Base-by-base conservation (phyloP, 1,140 invertebrate genomes). In the Leptopilina clavipes region DNA sequence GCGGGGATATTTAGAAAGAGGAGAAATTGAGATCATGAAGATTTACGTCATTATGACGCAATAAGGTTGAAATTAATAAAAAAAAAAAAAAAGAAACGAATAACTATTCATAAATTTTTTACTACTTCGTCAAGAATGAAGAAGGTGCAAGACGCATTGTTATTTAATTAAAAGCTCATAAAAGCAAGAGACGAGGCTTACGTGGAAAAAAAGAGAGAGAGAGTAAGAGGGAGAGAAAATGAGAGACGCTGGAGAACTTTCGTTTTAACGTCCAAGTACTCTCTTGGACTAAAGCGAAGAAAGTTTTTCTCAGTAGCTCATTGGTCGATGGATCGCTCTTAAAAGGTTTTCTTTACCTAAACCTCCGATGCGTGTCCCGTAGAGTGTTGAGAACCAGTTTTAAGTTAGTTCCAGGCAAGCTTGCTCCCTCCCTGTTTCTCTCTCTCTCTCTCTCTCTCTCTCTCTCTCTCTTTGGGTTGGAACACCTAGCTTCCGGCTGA, bases 291-390 rank as follows among this genome's bases (percentile, higher is more conserved):
- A 54, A 65, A 54, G 65, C 73, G 54, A 72, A 73, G 25, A 31
- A 81, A 81, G 70, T 81, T 79, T 81, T 79, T 75, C 73, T 25
- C 65, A 71, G 44, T 71, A 76, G 70, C 52, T 76, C 77, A 81
- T 76, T 79, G 80, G 70, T 77, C 31, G 70, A 45, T 70, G 73
- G 77, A 77, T 77, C 75, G 72, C 76, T 81, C 74, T 76, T 79
- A 76, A 77, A 76, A 79, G 56, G 70, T 74, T 79, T 43, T 43
- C 70, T 76, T 70, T 40, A 45, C 59, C 14, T 31, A 65, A 65
- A 65, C 59, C 59, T 65, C 59, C 14, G 25, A 74, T 45, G 54
- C 52, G 71, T 56, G 54, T 43, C 19, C 18, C 45, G 31, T 12
- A 25, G 22, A 37, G 52, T 71, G 48, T 52, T 44, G 70, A 45